phyloP scores from a whole-genome alignment of 2,113 vertebrate genomes.

The Eonycteris spelaea region DNA sequence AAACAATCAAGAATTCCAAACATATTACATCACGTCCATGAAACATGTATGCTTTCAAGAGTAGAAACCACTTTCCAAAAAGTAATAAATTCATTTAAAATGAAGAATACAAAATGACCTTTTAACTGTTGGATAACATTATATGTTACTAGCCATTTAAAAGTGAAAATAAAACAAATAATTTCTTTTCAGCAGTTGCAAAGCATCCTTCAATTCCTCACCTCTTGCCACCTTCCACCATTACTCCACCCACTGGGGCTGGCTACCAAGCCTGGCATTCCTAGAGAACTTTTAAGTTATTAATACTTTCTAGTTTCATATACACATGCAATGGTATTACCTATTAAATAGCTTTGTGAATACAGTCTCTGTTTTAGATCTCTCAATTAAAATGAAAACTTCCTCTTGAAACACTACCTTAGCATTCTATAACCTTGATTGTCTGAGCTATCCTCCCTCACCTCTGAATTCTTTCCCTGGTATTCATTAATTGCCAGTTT shows the following conservation, averaged over 20 bases:
- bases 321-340: background rate
- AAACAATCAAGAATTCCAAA: background rate
- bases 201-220: background rate
- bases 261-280: background rate
- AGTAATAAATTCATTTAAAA: conserved; percentile 28
- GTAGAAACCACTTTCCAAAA: background rate
- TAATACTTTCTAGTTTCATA: background rate
- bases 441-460: background rate
- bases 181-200: background rate
- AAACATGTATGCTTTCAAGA: background rate
- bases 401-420: background rate
- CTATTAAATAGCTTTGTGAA: background rate
- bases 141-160: background rate
- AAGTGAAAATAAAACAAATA: background rate
- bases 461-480: background rate
- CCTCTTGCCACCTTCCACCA: background rate
- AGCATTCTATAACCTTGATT: background rate
- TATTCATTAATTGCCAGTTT: background rate
- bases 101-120: background rate
- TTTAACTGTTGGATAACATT: background rate
- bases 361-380: background rate
- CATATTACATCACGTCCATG: background rate
- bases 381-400: background rate
- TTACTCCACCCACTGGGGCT: accelerated
- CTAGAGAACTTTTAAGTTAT: background rate